A percentile compares a stretch with the other conserved stretches of the same genome.
Evolutionary conservation across 2,888 invertebrate species (phyloP).

Genomic region (Hypolimnas misippus): DNA sequence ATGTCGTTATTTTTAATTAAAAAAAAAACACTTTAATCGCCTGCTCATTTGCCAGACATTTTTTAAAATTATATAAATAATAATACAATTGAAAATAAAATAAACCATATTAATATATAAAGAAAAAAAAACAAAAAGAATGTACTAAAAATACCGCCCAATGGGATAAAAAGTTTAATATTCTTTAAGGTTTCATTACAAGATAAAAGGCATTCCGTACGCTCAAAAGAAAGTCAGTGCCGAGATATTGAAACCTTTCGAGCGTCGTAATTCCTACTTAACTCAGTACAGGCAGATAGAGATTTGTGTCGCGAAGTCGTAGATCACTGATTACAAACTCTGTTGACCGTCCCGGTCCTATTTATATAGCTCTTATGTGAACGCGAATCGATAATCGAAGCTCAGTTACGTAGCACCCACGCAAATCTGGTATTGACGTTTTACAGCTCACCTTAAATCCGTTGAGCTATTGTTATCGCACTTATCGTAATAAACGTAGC

Average conservation of each 20-base stretch:
- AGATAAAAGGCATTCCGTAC: constrained; percentile 8
- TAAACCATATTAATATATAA: too few species aligned
- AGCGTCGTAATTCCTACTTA: constrained; percentile 26
- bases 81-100: too few species aligned
- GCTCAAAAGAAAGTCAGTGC: constrained; percentile 8
- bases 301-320: constrained; percentile 43
- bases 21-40: too few species aligned
- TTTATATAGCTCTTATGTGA: constrained; percentile 52
- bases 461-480: background rate
- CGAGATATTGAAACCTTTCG: constrained; percentile 18
- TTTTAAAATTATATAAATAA: too few species aligned
- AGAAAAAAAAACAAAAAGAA: too few species aligned
- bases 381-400: constrained; percentile 50
- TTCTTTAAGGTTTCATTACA: background rate
- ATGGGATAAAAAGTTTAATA: background rate
- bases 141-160: too few species aligned
- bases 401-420: constrained; percentile 28
- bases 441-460: constrained; percentile 8
- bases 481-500: background rate
- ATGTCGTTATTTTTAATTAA: too few species aligned
- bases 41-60: too few species aligned
- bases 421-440: constrained; percentile 18
- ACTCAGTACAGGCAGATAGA: constrained; percentile 27
- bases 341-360: constrained; percentile 49
- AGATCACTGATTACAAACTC: constrained; percentile 51